Conservation (phyloP, 1,140 invertebrate genomes). For the Drosophila varians region DNA sequence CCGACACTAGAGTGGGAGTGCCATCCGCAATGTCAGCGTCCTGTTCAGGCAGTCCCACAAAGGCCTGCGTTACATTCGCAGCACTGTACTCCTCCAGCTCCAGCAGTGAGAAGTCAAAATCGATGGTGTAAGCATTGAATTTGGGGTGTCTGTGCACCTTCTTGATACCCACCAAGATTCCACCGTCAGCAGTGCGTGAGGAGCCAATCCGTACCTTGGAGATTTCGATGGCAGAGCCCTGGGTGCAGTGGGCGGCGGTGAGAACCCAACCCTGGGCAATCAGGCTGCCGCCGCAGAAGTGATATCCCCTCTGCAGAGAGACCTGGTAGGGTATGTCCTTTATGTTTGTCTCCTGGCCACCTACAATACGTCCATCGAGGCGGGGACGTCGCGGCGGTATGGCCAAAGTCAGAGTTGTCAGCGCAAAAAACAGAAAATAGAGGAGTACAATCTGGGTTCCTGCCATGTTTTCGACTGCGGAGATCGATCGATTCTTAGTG, state of each 20-base stretch:
- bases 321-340: constrained; percentile 84
- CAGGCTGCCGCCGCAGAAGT: constrained; percentile 88
- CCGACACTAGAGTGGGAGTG: constrained; percentile 77
- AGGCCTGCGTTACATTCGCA: constrained; percentile 30
- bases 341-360: constrained; percentile 77
- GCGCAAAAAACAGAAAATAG: not conserved
- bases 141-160: constrained; percentile 70
- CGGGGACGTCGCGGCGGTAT: constrained; percentile 18
- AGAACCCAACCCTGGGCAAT: constrained; percentile 85
- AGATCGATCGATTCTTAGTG: constrained; percentile 6
- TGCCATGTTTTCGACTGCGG: constrained; percentile 27
- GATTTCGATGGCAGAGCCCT: constrained; percentile 46
- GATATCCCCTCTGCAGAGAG: constrained; percentile 76
- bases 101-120: constrained; percentile 78
- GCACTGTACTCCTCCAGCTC: constrained; percentile 49
- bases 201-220: constrained; percentile 67
- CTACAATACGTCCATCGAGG: constrained; percentile 83
- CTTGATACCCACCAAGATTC: constrained; percentile 59
- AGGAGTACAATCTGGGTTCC: constrained; percentile 2
- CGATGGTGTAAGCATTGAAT: constrained; percentile 67
- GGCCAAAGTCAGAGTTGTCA: not conserved
- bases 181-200: constrained; percentile 51
- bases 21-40: constrained; percentile 53
- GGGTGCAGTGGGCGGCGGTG: constrained; percentile 85
- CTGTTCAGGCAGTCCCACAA: constrained; percentile 50